These are phyloP conservation scores for Gymnogyps californianus DNA, from an alignment of 2,113 vertebrate species.

Conservation along the genomic window DNA sequence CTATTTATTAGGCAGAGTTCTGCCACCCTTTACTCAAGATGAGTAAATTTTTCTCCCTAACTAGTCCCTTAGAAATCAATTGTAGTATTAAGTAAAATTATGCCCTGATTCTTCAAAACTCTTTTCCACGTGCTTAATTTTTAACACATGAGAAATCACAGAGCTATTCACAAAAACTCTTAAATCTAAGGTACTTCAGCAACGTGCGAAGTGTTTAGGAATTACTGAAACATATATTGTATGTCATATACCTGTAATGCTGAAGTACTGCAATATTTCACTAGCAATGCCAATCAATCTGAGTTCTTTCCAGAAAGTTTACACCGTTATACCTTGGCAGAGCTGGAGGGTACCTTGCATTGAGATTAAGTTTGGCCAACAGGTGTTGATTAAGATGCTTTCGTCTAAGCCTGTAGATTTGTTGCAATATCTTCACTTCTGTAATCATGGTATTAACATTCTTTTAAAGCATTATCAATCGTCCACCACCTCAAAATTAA, in stretches of 20 bases:
- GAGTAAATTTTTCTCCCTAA: neutral
- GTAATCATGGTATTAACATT: neutral
- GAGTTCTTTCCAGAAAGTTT: neutral
- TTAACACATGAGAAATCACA: neutral
- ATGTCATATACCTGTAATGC: neutral
- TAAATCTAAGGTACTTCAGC: neutral
- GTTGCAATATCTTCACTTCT: neutral
- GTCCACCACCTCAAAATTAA: neutral
- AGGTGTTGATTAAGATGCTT: neutral
- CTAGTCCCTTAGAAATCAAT: neutral
- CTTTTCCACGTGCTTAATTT: neutral
- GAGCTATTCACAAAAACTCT: neutral
- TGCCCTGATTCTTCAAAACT: slow-evolving; percentile 1
- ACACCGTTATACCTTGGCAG: neutral
- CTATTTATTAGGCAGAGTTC: slow-evolving; percentile 5
- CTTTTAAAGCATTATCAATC: neutral
- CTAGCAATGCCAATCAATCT: neutral
- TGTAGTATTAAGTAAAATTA: slow-evolving; percentile 9
- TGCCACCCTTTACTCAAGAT: neutral
- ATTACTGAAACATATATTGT: neutral
- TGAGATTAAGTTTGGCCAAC: neutral
- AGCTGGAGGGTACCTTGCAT: neutral
- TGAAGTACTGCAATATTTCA: neutral
- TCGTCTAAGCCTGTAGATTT: neutral
- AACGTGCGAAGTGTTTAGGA: neutral